Evolutionary conservation across 1,140 invertebrate species (phyloP).

Genomic region (Odontomachus brunneus): DNA sequence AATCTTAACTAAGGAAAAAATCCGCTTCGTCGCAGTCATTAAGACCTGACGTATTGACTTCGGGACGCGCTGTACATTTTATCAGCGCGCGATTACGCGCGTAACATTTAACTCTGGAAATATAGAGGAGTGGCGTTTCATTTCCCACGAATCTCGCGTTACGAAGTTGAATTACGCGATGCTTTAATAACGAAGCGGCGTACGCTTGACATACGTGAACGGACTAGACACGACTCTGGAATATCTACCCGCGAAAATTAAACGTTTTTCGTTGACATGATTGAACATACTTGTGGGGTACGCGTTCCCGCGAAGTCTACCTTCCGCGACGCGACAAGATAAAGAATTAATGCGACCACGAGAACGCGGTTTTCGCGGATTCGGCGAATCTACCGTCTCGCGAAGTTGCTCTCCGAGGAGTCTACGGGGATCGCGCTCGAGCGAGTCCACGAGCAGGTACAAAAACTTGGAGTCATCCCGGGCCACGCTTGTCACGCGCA

Average conservation of each 20-base stretch:
- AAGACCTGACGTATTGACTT: too few relatives aligned
- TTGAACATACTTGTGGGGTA: neutral
- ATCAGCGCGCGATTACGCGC: too few relatives aligned
- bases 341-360: neutral
- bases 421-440: neutral
- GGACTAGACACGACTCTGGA: neutral
- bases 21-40: too few relatives aligned
- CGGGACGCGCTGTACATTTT: too few relatives aligned
- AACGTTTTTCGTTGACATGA: neutral
- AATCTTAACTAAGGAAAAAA: too few relatives aligned
- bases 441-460: constrained; percentile 6
- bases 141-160: too few relatives aligned
- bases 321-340: neutral
- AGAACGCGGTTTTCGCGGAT: neutral
- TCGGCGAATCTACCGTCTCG: neutral
- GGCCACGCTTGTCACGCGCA: constrained; percentile 53
- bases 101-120: too few relatives aligned
- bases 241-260: neutral
- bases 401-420: neutral
- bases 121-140: too few relatives aligned
- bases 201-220: too few relatives aligned
- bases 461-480: constrained; percentile 15
- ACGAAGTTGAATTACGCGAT: too few relatives aligned
- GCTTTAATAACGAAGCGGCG: too few relatives aligned
- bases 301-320: neutral